Base-by-base conservation (phyloP, 2,797 vertebrate species). In the Glyptemys insculpta region DNA sequence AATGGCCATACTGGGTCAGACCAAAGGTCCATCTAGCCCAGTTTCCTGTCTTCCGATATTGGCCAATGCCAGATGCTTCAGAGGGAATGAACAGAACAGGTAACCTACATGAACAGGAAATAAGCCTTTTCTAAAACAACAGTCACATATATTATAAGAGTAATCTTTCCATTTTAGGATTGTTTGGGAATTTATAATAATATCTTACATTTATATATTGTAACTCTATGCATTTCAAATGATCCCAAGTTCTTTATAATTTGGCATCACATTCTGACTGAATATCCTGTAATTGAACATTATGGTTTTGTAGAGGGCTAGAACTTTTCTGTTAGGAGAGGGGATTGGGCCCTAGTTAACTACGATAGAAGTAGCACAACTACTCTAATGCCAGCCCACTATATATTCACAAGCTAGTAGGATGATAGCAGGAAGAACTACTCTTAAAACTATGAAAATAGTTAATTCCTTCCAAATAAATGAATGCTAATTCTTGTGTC, bases 41-140 rank as follows among this genome's bases (percentile, higher is more conserved):
- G 14, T 62, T 34, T 62, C 59, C 59, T 62, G 31, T 62, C 59
- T 34, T 62, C 31, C 7, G 29, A 15, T 34, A 15, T 62, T 34
- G 59, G 59, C 6, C 14, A 62, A 16, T 62, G 59, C 59, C 31
- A 82, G 8, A 27, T 37, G 14, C 56, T 34, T 44, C 27, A 31
- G 59, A 62, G 31, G 6, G 59, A 62, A 62, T 62, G 31, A 62
- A 59, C 25, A 59, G 5, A 59, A 29, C 27, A 3, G 57, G 47
- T 85, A 25, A 3, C 49, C 62, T 53, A 34, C 27, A 49, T 47
- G 10, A 25, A 1, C 3, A 81, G 41, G 41, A 44, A 12, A 31
- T n/a, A 27, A 11, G 27, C 25, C 91, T 83, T 41, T 92, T 8
- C 53, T 57, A 41, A 54, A 93, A 65, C 54, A 92, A 81, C 34